Base-by-base conservation (phyloP, 2,888 invertebrate genomes). In the Scaptomyza cyrtandrae region DNA sequence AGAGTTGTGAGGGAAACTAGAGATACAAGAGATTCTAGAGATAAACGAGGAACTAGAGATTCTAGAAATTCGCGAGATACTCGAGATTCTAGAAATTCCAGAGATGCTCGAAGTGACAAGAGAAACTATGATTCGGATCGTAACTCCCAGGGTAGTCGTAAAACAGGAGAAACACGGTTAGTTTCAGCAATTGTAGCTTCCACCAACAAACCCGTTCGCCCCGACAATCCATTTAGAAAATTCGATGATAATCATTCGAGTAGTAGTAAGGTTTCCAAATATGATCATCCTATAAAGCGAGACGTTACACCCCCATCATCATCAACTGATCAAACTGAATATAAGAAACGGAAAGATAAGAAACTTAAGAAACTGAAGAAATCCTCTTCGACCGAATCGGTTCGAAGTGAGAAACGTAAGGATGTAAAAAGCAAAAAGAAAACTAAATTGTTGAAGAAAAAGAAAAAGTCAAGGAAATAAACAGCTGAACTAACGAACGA, bases 361-460 rank as follows among this genome's bases (percentile, higher is more conserved):
- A 93, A 93, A 71, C 91, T 92, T 46, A 95, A 93, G 89, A 94
- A 93, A 79, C 91, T 90, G 94, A 73, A 73, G 24, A 95, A 80
- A 68, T 92, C 92, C 7, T 91, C 91, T 31, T 92, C 93, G 33
- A 79, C 81, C 3, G 91, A 91, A 71, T 93, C 93, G 0, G 91
- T 91, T 11, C 78, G 67, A 80, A 95, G 95, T 90, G 95, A 95
- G 90, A 96, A 96, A 90, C 95, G 95, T 92, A 96, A 95, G 91
- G 96, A 95, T 91, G 93, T 94, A 2, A 94, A 87, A 60, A 85
- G 65, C 59, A 86, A 89, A 71, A 87, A 80, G 41, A 84, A 75
- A 50, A 78, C 46, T 63, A 86, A 89, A 71, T 35, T 80, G 14
- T 39, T 86, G 46, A 86, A 88, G 54, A 86, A 86, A 48, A 94